Base-by-base conservation (phyloP, 2,113 vertebrate genomes). In the Alethe castanea region DNA sequence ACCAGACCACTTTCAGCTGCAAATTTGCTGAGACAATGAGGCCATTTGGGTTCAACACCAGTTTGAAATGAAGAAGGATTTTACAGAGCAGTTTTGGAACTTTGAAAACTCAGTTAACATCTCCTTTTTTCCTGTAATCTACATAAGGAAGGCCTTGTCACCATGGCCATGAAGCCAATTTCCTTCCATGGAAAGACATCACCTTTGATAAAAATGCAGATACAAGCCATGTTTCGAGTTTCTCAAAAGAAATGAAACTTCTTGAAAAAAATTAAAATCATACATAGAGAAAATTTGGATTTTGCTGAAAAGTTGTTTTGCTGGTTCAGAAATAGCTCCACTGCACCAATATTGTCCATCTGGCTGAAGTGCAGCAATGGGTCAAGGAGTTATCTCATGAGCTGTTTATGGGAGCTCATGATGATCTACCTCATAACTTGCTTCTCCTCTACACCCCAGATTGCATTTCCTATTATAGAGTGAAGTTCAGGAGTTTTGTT, bases 261-360 rank as follows among this genome's bases (percentile, higher is more conserved):
- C 19, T 10, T 65, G 36, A 22, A 45, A 81, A 84, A 0, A 2
- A 0, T 0, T 19, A 66, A 54, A 87, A 52, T 9, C 6, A 2
- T 16, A 22, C 2, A 4, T 44, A 23, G 45, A 45, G 31, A 72
- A 88, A 88, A 71, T 61, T 2, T 61, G 19, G 23, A 33, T 38
- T 92, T 89, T 77, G 16, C 26, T 78, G 54, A 45, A 53, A 81
- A 88, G 35, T 64, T 94, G 11, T 72, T 88, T 50, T 72, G 33
- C 20, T 67, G 5, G 20, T 73, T 89, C 77, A 89, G 69, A 84
- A 92, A 78, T 56, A 77, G 38, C 33, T 62, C 28, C 18, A 26
- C 23, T 45, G 14, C 33, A 36, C 6, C 45, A 57, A 60, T 2
- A 1, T 33, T 36, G 28, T 74, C 31, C 22, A 23, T 84, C 40